Evolutionary conservation across 2,888 invertebrate genomes (phyloP), one percentile per base, ranked within the genome.

Genomic region (Drosophila meridionalis): DNA sequence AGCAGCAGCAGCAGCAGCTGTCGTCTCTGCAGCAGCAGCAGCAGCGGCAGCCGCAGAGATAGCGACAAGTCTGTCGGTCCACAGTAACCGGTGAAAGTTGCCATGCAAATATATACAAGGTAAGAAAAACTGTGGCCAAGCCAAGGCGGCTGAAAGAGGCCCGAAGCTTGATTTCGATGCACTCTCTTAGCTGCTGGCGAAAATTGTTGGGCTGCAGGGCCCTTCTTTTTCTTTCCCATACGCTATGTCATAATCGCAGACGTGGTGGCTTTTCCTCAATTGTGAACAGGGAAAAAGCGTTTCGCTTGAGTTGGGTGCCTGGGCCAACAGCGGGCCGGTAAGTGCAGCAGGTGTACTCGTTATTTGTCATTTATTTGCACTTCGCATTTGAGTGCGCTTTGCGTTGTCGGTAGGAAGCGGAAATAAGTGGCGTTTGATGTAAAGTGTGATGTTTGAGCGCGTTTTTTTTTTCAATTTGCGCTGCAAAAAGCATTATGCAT

Each of bases 331-430:
- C 32, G 2, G 3, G 20, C 50, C 20, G 38, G 12, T 53, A 20
- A 53, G 53, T 32, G 38, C 14, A 40, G 68, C 72, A 79, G 64
- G 65, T 72, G 85, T 70, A 59, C 42, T 48, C 42, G 32, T 61
- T 74, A 84, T 84, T 87, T 89, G 87, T 85, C 85, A 89, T 87
- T 84, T 89, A 73, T 89, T 85, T 87, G 82, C 85, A 82, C 82
- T 85, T 85, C 78, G 67, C 89, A 87, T 71, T 74, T 70, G 72
- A 87, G 70, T 84, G 84, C 73, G 45, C 55, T 61, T 62, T 42
- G 20, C 42, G 7, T 32, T 32, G 30, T 3, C 32, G 64, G 59
- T 59, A 80, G 89, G 85, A 89, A 85, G 85, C 85, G 89, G 87
- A 85, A 87, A 84, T 78, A 87, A 89, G 69, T 74, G 71, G 48